Evolutionary conservation across 2,888 invertebrate genomes (phyloP), one percentile per base, ranked within the genome.

Genomic region (Calameuta filiformis): DNA sequence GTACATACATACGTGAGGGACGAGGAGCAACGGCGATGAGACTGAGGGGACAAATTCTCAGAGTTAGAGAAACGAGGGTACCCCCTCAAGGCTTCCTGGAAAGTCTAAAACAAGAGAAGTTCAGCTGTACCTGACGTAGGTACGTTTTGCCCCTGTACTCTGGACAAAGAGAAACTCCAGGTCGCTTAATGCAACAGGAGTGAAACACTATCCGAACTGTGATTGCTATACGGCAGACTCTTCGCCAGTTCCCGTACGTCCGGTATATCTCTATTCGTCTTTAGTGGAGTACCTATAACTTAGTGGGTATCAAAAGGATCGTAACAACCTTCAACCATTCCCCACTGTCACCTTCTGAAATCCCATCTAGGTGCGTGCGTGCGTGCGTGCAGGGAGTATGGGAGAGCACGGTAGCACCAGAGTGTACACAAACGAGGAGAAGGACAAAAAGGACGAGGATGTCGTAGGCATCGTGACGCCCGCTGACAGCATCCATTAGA

Each of bases 401-500:
- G 56, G 56, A 23, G 23, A 56, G 56, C 56, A 9, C 23, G 9
- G 56, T 9, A 23, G 56, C 56, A 23, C 9, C 23, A 9, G 56
- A 56, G 71, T 71, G 71, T 71, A 71, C 71, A 71, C 71, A 71
- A 31, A 31, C 33, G 31, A 30, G 35, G 35, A 15, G 35, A 30
- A 35, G 30, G 74, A 33, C 74, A 30, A 31, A 30, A 31, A 34
- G 37, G 71, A 34, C 71, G 31, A 71, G 71, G 30, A 71, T 15
- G 71, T 56, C 74, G 37, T 34, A 23, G 74, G 30, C 37, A 23
- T 33, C 74, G 12, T 74, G 35, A 74, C 30, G 74, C 31, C 84
- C 82, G 82, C 80, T 85, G 89, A 88, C 88, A 86, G 87, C 85
- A 85, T 89, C 88, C 88, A 89, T 89, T 89, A 89, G 87, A 87